phyloP scores from a whole-genome alignment of 1,140 invertebrate genomes.

The Drosophila auraria region DNA sequence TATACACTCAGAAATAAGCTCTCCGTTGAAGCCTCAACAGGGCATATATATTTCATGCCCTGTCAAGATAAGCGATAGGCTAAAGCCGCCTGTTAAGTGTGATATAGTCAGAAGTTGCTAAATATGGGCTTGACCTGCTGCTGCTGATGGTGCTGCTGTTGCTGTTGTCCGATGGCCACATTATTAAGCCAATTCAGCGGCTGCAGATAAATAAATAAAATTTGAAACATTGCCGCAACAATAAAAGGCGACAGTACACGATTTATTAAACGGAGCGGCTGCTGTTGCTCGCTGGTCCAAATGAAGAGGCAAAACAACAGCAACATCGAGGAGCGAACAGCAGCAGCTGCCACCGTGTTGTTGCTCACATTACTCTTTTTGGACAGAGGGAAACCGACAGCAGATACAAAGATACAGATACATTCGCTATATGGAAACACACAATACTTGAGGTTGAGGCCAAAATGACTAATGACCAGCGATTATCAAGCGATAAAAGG shows the following conservation, averaged over 20 bases:
- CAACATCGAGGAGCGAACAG: slow-evolving; percentile 55
- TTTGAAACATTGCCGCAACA: slow-evolving; percentile 83
- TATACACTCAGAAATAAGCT: slow-evolving; percentile 23
- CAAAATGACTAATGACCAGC: slow-evolving; percentile 84
- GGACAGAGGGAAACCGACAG: slow-evolving; percentile 56
- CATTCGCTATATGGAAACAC: slow-evolving; percentile 70
- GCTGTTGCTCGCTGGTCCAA: slow-evolving; percentile 58
- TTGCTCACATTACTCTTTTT: slow-evolving; percentile 83
- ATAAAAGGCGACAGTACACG: slow-evolving; percentile 83
- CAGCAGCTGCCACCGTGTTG: slow-evolving; percentile 78
- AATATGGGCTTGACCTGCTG: slow-evolving; percentile 76
- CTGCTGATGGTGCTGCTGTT: slow-evolving; percentile 34
- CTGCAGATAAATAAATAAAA: slow-evolving; percentile 83
- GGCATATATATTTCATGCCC: slow-evolving; percentile 68
- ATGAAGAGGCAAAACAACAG: slow-evolving; percentile 67
- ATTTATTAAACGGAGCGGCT: slow-evolving; percentile 76
- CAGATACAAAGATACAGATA: slow-evolving; percentile 72
- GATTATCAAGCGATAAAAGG: slow-evolving; percentile 84
- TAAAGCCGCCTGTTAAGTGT: slow-evolving; percentile 67
- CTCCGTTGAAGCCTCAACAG: slow-evolving; percentile 25
- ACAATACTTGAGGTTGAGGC: slow-evolving; percentile 80
- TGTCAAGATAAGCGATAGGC: slow-evolving; percentile 73
- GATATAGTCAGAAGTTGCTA: slow-evolving; percentile 76
- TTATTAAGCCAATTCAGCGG: slow-evolving; percentile 82
- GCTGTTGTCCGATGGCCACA: slow-evolving; percentile 60